Percentiles rank a stretch among this genome's conserved stretches.
Conservation (phyloP, 2,113 vertebrate species). For the Ibidorhyncha struthersii region DNA sequence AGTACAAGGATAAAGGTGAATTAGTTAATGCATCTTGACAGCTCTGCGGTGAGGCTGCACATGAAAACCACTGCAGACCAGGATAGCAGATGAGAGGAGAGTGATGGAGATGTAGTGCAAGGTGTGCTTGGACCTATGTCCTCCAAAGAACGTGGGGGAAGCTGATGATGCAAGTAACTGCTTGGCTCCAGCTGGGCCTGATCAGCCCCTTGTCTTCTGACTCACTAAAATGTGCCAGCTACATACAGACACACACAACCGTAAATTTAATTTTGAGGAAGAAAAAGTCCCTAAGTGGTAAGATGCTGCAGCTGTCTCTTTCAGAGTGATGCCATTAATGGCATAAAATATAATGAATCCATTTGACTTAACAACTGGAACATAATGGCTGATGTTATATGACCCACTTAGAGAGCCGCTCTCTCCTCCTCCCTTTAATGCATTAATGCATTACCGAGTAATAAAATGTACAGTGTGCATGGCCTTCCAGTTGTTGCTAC, state of each 20-base stretch:
- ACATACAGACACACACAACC: background rate
- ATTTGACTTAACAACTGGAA: conserved; percentile 39
- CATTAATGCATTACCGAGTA: conserved; percentile 11
- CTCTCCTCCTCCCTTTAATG: background rate
- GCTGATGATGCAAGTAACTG: background rate
- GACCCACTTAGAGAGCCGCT: conserved; percentile 19
- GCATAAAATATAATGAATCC: conserved; percentile 20
- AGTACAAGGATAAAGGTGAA: background rate
- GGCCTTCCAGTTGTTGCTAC: conserved; percentile 20
- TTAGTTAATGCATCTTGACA: background rate
- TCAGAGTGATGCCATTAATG: background rate
- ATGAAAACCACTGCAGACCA: background rate
- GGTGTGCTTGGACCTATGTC: background rate
- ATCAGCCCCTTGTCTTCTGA: background rate
- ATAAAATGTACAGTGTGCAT: background rate
- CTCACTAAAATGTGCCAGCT: background rate
- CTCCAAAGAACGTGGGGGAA: background rate
- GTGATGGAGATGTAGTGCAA: background rate
- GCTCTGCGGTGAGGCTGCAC: background rate
- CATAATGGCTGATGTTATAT: conserved; percentile 8
- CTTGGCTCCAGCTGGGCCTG: background rate
- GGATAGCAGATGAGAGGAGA: background rate
- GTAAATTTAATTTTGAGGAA: background rate
- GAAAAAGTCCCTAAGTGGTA: background rate
- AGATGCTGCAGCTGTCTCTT: conserved; percentile 26